Conservation (phyloP, 2,888 invertebrate species). For the Theretra japonica region DNA sequence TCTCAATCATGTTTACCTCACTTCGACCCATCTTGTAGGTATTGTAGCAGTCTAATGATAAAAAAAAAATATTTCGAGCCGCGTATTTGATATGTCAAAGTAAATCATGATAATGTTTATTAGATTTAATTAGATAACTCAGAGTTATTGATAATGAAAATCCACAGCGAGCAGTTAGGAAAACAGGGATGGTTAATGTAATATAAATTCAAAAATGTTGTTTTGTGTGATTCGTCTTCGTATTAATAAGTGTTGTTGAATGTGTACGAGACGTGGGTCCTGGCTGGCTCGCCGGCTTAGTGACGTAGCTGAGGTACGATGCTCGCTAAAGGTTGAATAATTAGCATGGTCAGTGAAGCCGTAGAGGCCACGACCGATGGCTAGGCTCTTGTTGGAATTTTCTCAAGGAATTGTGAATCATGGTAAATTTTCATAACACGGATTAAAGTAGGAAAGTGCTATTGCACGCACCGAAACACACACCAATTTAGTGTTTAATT, state of each 20-base stretch:
- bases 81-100: constrained; percentile 85
- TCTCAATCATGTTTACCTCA: constrained; percentile 61
- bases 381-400: constrained; percentile 68
- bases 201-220: constrained; percentile 73
- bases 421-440: constrained; percentile 49
- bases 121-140: constrained; percentile 81
- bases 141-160: constrained; percentile 72
- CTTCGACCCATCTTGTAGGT: constrained; percentile 79
- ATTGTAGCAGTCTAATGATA: constrained; percentile 75
- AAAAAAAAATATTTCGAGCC: constrained; percentile 82
- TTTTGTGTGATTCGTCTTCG: constrained; percentile 80
- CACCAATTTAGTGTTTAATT: constrained; percentile 74
- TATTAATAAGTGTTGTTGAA: constrained; percentile 82
- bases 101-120: constrained; percentile 82
- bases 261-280: constrained; percentile 77
- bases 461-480: constrained; percentile 81
- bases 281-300: constrained; percentile 44
- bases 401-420: constrained; percentile 70
- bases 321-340: constrained; percentile 81
- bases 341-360: constrained; percentile 29
- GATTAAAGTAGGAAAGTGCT: constrained; percentile 79
- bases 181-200: constrained; percentile 83
- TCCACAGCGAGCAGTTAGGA: constrained; percentile 81
- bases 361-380: neutral
- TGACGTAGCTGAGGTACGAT: constrained; percentile 34